Base-by-base conservation (phyloP, 2,888 invertebrate species). In the Chloromyia formosa region DNA sequence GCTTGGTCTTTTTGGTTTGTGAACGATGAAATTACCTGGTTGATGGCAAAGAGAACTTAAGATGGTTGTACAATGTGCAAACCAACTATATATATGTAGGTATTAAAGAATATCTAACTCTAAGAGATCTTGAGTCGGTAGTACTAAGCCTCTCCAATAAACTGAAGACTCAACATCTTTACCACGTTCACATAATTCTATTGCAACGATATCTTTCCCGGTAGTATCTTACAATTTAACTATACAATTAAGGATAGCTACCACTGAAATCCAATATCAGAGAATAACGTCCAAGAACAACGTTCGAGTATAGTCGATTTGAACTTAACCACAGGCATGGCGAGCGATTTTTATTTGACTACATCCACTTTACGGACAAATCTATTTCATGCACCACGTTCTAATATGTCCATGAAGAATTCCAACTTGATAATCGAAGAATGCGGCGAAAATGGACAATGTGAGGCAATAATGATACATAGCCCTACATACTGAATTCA, bases 221-320 rank as follows among this genome's bases (percentile, higher is more conserved):
- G 14, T 61, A 61, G n/a, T 42, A 64, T 40, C 64, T 64, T 40
- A 42, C 40, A 40, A 42, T 64, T 64, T 64, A 64, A 16, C 42
- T 18, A 42, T 64, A 40, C 18, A 42, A 20, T 42, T 16, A 9
- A 16, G 64, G 9, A 69, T 69, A 54, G 69, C 16, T 35, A 27
- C 69, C 27, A 69, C 54, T 54, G 53, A 68, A 18, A 4, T 35
- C 27, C 27, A 64, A 9, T 42, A 64, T 64, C 68, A 23, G 27
- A 14, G n/a, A 69, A 53, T 16, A 16, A 10, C 54, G n/a, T 35
- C 54, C 9, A 40, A n/a, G 20, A 35, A 35, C 27, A 4, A 35
- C 3, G 7, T n/a, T n/a, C 27, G 7, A 35, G 27, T 35, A 2
- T 16, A n/a, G 42, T 16, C 45, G 54, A 69, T 54, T 69, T 18